Conservation (phyloP, 2,797 vertebrate species). For the Paramormyrops hopkinsi region DNA sequence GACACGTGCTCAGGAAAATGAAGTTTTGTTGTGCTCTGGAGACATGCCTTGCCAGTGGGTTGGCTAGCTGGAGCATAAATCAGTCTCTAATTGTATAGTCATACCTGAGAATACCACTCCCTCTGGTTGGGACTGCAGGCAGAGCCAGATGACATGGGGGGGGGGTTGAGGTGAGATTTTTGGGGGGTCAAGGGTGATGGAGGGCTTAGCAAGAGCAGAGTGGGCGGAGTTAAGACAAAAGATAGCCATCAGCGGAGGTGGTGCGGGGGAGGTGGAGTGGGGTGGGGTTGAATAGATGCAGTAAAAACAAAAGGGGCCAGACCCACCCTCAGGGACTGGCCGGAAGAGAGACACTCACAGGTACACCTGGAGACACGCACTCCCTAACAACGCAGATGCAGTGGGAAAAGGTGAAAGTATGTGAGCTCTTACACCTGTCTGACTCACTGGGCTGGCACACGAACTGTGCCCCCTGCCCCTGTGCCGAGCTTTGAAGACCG, state of each 20-base stretch:
- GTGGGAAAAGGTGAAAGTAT: not conserved
- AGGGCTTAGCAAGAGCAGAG: not conserved
- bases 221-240: not conserved
- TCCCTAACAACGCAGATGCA: not conserved
- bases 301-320: not conserved
- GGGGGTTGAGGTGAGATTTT: not conserved
- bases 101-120: not conserved
- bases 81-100: not conserved
- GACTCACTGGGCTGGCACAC: not conserved
- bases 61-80: not conserved
- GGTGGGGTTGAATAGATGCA: not conserved
- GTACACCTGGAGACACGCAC: not conserved
- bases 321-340: not conserved
- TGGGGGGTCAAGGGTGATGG: not conserved
- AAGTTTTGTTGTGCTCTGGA: not conserved
- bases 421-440: not conserved
- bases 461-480: not conserved
- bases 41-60: not conserved
- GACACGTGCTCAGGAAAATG: not conserved
- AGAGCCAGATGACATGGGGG: not conserved
- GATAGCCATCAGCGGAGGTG: not conserved
- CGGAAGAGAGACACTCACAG: not conserved
- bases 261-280: not conserved
- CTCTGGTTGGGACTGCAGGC: not conserved
- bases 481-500: not conserved